Conservation (phyloP, 2,113 vertebrate genomes). For the Eubucco bourcierii region DNA sequence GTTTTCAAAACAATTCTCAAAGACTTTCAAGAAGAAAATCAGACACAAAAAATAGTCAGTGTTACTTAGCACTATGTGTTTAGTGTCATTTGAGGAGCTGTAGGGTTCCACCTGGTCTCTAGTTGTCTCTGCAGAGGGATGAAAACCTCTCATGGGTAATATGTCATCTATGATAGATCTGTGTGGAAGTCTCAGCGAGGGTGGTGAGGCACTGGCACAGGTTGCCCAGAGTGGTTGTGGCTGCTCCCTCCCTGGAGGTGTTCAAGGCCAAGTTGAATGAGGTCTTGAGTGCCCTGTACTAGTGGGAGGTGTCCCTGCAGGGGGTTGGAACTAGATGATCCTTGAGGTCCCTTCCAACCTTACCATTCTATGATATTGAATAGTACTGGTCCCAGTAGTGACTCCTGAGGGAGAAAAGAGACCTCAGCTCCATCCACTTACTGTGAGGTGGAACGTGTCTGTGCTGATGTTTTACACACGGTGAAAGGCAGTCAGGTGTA, state of each 20-base stretch:
- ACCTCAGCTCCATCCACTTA: not conserved
- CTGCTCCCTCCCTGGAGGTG: too few species aligned
- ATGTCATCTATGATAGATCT: not conserved
- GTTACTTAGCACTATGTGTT: not conserved
- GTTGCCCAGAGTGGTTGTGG: too few species aligned
- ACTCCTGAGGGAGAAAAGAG: not conserved
- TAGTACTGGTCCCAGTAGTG: too few species aligned
- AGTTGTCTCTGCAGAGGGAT: not conserved
- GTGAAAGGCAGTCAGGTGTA: not conserved
- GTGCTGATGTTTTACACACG: not conserved
- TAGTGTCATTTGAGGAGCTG: not conserved
- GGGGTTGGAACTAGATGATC: too few species aligned
- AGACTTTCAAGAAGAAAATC: not conserved
- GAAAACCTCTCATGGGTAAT: not conserved
- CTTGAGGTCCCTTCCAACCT: too few species aligned
- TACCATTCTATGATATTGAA: too few species aligned
- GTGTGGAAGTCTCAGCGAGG: not conserved
- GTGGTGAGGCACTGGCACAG: too few species aligned
- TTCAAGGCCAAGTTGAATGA: too few species aligned
- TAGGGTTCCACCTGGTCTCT: not conserved
- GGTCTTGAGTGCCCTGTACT: too few species aligned
- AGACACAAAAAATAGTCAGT: not conserved
- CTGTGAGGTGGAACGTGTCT: not conserved
- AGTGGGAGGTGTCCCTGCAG: too few species aligned
- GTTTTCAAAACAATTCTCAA: not conserved